Percentiles rank a stretch among this genome's conserved stretches.
These are phyloP conservation scores for Drosophila subsilvestris DNA, from an alignment of 2,888 invertebrate species.

Conservation along the genomic window DNA sequence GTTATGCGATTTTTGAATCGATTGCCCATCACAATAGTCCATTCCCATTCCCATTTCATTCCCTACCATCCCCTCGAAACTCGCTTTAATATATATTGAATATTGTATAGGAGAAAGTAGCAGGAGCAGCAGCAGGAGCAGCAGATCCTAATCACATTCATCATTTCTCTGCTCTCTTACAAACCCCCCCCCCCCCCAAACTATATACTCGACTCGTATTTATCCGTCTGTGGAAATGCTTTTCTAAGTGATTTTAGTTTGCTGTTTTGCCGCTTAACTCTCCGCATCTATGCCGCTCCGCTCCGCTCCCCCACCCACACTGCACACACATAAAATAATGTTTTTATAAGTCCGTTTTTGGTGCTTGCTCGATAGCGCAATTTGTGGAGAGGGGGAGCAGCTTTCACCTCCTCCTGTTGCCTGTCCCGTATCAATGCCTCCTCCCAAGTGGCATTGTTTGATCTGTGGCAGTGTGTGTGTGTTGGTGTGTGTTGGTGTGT, in stretches of 20 bases:
- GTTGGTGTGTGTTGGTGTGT: slow-evolving; percentile 5
- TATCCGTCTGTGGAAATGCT: slow-evolving; percentile 42
- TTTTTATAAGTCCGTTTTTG: slow-evolving; percentile 77
- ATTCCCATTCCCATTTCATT: background rate
- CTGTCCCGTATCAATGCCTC: background rate
- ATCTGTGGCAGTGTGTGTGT: slow-evolving; percentile 48
- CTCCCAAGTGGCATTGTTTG: slow-evolving; percentile 66
- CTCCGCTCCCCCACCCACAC: slow-evolving; percentile 17
- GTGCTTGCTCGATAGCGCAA: slow-evolving; percentile 73
- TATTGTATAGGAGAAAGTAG: background rate
- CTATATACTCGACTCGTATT: no score
- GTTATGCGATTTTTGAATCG: slow-evolving; percentile 20
- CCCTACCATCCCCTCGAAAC: background rate
- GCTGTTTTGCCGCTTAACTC: slow-evolving; percentile 4
- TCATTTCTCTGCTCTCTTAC: slow-evolving; percentile 5
- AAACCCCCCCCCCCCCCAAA: no score
- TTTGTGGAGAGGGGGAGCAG: slow-evolving; percentile 42
- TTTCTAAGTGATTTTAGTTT: slow-evolving; percentile 72
- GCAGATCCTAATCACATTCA: slow-evolving; percentile 12
- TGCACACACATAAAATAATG: slow-evolving; percentile 63
- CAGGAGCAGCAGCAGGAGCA: background rate
- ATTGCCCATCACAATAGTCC: background rate
- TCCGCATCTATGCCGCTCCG: slow-evolving; percentile 17
- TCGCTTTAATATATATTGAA: slow-evolving; percentile 5
- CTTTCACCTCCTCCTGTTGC: background rate